Base-by-base conservation (phyloP, 2,888 invertebrate species). In the Rambutsinella grinnellia region DNA sequence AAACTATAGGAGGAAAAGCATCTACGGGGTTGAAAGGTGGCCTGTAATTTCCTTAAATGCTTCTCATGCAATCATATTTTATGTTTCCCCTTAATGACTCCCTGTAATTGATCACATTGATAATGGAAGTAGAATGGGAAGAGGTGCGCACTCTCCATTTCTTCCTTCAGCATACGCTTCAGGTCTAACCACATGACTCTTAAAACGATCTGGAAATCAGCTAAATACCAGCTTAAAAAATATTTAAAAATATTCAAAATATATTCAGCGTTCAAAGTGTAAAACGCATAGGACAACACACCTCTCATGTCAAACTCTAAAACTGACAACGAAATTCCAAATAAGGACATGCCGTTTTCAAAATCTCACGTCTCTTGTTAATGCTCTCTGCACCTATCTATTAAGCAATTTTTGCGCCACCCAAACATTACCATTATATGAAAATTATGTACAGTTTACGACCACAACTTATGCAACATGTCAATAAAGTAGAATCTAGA, bases 41-140 rank as follows among this genome's bases (percentile, higher is more conserved):
- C 81, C 80, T 76, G 79, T 81, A 81, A 82, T 80, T 83, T 82
- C 78, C 80, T 74, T 80, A 78, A 79, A 81, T 80, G 79, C 80
- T 77, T 76, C 76, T 79, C 79, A 68, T 79, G 79, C 80, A 76
- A 78, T 80, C 78, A 76, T 71, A 76, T 72, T 72, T 77, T 67
- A 61, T 54, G 63, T 49, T 74, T 79, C 68, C 61, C 51, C 51
- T 68, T 77, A 72, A 78, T 78, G 78, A 72, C 74, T 70, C 76
- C 72, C 74, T 65, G 76, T 80, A 82, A 82, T 79, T 80, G 79
- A 80, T 82, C 79, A 76, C 79, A 62, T 79, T 63, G 80, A 82
- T 81, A 79, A 61, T 75, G 74, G 60, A 62, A 68, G 68, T 62
- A 68, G 68, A 75, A 68, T 61, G 27, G 67, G 15, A 23, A 24